These are phyloP conservation scores for Danionella cerebrum DNA, from an alignment of 2,113 vertebrate genomes.

Conservation along the genomic window DNA sequence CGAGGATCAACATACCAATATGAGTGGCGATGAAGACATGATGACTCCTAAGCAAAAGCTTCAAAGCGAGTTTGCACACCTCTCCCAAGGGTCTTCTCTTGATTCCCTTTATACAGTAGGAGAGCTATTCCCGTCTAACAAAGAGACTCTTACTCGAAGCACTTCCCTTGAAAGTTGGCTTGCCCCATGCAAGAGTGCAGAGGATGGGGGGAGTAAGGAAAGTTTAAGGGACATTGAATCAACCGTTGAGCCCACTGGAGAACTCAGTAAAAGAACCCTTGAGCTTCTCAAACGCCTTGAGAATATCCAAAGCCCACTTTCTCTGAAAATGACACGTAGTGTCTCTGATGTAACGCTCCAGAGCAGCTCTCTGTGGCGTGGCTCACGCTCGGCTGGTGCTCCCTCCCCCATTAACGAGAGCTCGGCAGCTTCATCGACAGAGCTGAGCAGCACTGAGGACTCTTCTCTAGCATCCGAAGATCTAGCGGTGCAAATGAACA, in stretches of 20 bases:
- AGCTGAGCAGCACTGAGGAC: conserved; percentile 87
- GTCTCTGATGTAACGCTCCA: conserved; percentile 86
- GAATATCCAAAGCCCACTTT: conserved; percentile 84
- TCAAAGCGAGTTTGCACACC: conserved; percentile 46
- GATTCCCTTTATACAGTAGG: conserved; percentile 83
- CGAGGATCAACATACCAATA: conserved; percentile 46
- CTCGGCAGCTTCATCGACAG: conserved; percentile 80
- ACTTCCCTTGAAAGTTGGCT: conserved; percentile 86
- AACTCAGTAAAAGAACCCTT: conserved; percentile 89
- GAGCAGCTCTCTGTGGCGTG: conserved; percentile 62
- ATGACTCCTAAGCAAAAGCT: conserved; percentile 35
- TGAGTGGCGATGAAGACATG: conserved; percentile 40
- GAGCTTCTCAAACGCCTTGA: conserved; percentile 90
- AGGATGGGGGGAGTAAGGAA: conserved; percentile 72
- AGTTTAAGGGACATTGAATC: conserved; percentile 63
- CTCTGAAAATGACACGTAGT: conserved; percentile 85
- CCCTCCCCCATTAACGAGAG: conserved; percentile 79
- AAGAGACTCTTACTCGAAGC: conserved; percentile 78
- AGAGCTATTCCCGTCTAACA: conserved; percentile 74
- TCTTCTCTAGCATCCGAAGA: conserved; percentile 88
- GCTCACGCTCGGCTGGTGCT: conserved; percentile 41
- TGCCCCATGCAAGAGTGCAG: conserved; percentile 70
- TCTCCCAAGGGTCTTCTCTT: conserved; percentile 79
- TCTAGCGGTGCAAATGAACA: conserved; percentile 72
- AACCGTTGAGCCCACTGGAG: conserved; percentile 69